A percentile compares a stretch with the other conserved stretches of the same genome.
Conservation (phyloP, 2,888 invertebrate species). For the Mesorhabditis sp. region DNA sequence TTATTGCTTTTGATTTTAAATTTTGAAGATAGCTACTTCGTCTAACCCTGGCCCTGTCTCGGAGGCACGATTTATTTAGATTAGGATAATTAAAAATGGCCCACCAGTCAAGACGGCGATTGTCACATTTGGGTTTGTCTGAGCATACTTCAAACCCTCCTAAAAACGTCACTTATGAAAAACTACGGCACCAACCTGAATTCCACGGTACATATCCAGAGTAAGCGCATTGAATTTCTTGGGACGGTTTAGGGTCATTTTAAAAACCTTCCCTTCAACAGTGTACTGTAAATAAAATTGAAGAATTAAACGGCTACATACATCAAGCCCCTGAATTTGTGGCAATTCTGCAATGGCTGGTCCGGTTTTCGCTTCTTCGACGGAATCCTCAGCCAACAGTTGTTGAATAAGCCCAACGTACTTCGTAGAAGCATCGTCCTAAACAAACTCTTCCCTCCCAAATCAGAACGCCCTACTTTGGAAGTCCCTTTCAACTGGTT, state of each 20-base stretch:
- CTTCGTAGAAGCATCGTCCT: slow-evolving; percentile 6
- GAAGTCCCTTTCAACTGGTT: slow-evolving; percentile 61
- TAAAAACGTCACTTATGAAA: slow-evolving; percentile 24
- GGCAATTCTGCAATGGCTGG: slow-evolving; percentile 48
- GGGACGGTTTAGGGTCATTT: slow-evolving; percentile 49
- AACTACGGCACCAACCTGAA: neutral
- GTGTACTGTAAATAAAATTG: slow-evolving; percentile 21
- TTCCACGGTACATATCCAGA: slow-evolving; percentile 46
- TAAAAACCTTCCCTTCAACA: slow-evolving; percentile 45
- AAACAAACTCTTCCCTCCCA: neutral
- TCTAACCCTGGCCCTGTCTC: neutral
- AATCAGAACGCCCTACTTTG: slow-evolving; percentile 56
- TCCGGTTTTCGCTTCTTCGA: slow-evolving; percentile 63
- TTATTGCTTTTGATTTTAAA: neutral
- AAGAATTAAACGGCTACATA: slow-evolving; percentile 12
- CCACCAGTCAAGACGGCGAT: slow-evolving; percentile 72
- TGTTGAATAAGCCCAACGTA: neutral
- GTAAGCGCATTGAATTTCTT: slow-evolving; percentile 54
- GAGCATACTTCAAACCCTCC: slow-evolving; percentile 32
- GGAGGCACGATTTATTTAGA: neutral
- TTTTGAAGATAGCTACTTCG: neutral
- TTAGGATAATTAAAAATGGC: neutral
- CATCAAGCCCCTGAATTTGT: slow-evolving; percentile 25
- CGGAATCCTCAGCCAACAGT: slow-evolving; percentile 41
- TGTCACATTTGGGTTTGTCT: slow-evolving; percentile 68